These are phyloP conservation scores for Aphrophora alni DNA, from an alignment of 2,888 invertebrate genomes.

Conservation along the genomic window DNA sequence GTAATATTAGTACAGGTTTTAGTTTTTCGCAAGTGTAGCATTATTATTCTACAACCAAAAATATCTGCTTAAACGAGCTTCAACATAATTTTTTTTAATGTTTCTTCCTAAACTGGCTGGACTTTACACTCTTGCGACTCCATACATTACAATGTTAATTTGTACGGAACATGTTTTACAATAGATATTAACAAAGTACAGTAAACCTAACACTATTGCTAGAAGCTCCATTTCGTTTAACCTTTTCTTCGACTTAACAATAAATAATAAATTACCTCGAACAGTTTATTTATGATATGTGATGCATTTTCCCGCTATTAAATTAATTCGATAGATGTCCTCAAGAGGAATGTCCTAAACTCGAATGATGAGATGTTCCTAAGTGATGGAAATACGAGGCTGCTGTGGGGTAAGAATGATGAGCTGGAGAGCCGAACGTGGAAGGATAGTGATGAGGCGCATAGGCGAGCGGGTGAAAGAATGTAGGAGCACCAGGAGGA, in stretches of 20 bases:
- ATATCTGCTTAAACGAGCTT: too few relatives aligned
- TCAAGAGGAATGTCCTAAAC: constrained; percentile 43
- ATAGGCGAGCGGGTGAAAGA: constrained; percentile 52
- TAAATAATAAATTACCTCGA: background rate
- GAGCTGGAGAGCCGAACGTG: constrained; percentile 47
- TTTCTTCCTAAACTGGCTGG: too few relatives aligned
- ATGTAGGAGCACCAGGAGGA: constrained; percentile 46
- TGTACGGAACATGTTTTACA: too few relatives aligned
- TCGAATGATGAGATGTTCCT: constrained; percentile 43
- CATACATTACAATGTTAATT: too few relatives aligned
- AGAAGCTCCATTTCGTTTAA: background rate
- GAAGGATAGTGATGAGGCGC: constrained; percentile 48
- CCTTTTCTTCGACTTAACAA: background rate
- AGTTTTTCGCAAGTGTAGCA: too few relatives aligned
- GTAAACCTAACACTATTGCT: background rate
- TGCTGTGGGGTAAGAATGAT: constrained; percentile 45
- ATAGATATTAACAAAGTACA: background rate
- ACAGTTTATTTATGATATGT: background rate
- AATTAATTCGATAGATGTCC: background rate
- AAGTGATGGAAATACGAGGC: constrained; percentile 52
- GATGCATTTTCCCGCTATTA: background rate
- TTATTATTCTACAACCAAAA: too few relatives aligned
- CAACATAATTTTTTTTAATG: too few relatives aligned
- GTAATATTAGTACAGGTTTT: too few relatives aligned
- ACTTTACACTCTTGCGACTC: too few relatives aligned